Evolutionary conservation across 2,113 vertebrate species (phyloP).

Genomic region (Actenoides lindsayi): DNA sequence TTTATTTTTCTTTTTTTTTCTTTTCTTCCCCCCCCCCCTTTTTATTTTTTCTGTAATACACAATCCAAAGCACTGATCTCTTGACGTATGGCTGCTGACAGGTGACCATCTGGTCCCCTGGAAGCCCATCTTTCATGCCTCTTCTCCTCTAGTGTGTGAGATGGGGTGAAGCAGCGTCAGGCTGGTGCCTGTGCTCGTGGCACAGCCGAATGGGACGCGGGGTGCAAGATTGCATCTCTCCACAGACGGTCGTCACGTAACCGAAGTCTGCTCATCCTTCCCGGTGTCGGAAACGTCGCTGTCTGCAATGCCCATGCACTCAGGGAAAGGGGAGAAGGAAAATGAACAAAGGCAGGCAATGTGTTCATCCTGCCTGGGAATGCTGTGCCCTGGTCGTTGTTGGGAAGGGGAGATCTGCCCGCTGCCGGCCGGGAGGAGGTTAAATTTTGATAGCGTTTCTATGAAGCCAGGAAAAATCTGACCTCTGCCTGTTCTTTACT

Average conservation of each 20-base stretch:
- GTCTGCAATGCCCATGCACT: neutral
- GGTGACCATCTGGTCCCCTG: constrained; percentile 12
- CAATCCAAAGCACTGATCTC: constrained; percentile 19
- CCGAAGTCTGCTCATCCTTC: neutral
- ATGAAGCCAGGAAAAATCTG: constrained; percentile 60
- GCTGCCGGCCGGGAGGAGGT: constrained; percentile 37
- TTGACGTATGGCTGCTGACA: constrained; percentile 48
- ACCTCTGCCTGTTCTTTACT: constrained; percentile 41
- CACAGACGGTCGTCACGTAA: neutral
- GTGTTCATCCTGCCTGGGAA: neutral
- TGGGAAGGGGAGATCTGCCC: neutral
- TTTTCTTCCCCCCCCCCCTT: no score
- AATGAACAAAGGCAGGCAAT: neutral
- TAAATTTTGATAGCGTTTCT: constrained; percentile 18
- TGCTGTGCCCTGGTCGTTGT: neutral
- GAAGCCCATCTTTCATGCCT: neutral
- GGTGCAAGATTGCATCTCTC: neutral
- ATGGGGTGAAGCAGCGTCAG: neutral
- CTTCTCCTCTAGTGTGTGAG: neutral
- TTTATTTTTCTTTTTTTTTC: neutral
- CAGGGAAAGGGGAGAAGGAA: neutral
- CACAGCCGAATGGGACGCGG: accelerated
- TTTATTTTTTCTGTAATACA: neutral
- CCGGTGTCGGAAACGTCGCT: neutral
- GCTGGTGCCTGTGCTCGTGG: neutral